Conservation (phyloP, 1,140 invertebrate species). For the Pachyrhynchus sulphureomaculatus region DNA sequence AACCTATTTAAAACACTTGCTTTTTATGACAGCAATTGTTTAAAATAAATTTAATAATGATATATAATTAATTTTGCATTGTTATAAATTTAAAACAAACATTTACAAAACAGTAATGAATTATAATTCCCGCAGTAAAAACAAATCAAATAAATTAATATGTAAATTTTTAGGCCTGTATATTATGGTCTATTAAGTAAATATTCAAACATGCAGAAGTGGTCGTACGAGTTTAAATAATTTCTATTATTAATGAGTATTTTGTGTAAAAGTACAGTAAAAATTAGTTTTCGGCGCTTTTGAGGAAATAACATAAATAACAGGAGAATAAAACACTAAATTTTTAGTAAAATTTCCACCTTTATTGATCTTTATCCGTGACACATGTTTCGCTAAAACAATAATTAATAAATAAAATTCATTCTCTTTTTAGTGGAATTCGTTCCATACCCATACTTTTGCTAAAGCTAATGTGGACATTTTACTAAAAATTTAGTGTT, state of each 20-base stretch:
- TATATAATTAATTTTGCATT: constrained; percentile 8
- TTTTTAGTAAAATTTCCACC: too few species aligned
- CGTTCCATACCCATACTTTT: too few species aligned
- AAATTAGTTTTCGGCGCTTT: too few species aligned
- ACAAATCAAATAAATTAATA: constrained; percentile 19
- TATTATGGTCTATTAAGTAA: constrained; percentile 16
- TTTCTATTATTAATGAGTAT: constrained; percentile 16
- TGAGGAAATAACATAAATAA: too few species aligned
- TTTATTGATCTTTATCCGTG: too few species aligned
- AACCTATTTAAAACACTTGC: constrained; percentile 1
- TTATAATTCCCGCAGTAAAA: constrained; percentile 9
- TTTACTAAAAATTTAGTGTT: too few species aligned
- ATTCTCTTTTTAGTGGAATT: too few species aligned
- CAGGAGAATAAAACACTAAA: too few species aligned
- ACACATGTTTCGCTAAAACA: too few species aligned
- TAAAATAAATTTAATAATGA: constrained; percentile 13
- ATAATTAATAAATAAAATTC: too few species aligned
- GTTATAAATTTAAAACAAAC: constrained; percentile 8
- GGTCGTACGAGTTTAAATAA: constrained; percentile 17
- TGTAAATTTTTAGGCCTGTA: constrained; percentile 12
- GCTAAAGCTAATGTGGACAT: too few species aligned
- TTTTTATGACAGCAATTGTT: constrained; percentile 2
- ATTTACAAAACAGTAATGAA: constrained; percentile 10
- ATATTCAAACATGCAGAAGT: constrained; percentile 21
- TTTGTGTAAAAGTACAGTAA: constrained; percentile 23